phyloP scores from a whole-genome alignment of 2,888 invertebrate species.

The Hartigia nigra region DNA sequence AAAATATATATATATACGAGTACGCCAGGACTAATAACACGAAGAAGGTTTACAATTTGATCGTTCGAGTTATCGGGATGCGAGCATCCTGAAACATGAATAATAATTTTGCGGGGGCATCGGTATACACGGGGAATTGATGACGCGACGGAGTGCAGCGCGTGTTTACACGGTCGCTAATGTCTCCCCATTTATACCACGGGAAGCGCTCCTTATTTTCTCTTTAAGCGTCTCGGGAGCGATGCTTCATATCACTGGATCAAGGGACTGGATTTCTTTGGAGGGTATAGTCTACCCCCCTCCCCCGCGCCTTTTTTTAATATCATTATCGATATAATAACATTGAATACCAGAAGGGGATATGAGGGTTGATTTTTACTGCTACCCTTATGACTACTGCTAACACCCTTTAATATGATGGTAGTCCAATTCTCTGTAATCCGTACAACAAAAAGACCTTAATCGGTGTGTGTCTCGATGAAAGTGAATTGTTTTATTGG shows the following conservation, averaged over 20 bases:
- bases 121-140: slow-evolving; percentile 23
- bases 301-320: not conserved
- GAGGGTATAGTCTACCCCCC: too few relatives aligned
- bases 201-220: slow-evolving; percentile 20
- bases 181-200: slow-evolving; percentile 25
- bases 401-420: not conserved
- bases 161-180: slow-evolving; percentile 38
- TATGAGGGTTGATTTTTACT: not conserved
- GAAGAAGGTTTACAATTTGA: slow-evolving; percentile 3
- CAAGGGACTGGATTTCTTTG: not conserved
- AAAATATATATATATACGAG: too few relatives aligned
- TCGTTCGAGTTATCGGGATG: not conserved
- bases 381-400: not conserved
- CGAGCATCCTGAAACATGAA: not conserved
- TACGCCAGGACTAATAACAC: not conserved
- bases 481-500: not conserved
- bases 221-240: not conserved
- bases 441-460: not conserved
- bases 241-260: not conserved
- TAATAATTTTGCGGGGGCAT: slow-evolving; percentile 1
- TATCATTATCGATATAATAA: not conserved
- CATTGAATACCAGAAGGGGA: not conserved
- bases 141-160: slow-evolving; percentile 23
- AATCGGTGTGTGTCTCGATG: not conserved
- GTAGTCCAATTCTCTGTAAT: not conserved